phyloP scores from a whole-genome alignment of 2,888 invertebrate genomes.

The Listrodromus nycthemerus region DNA sequence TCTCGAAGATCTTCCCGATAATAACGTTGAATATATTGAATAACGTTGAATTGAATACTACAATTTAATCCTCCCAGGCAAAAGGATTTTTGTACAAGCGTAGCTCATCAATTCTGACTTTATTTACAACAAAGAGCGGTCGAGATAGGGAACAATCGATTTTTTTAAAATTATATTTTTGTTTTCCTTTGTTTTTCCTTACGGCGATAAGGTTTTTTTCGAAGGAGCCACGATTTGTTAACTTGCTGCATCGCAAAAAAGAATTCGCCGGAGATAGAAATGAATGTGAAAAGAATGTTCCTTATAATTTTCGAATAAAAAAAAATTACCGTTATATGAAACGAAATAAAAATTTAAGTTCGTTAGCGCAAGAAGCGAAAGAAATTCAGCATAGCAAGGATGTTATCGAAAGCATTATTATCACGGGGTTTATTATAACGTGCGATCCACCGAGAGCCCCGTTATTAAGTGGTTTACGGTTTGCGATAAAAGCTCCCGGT shows the following conservation, averaged over 20 bases:
- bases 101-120: no score
- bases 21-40: no score
- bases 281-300: neutral
- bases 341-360: constrained; percentile 1
- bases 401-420: constrained; percentile 42
- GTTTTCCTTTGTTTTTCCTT: no score
- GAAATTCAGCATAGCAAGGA: neutral
- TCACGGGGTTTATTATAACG: constrained; percentile 40
- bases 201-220: no score
- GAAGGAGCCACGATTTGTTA: no score
- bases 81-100: no score
- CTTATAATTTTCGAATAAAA: neutral
- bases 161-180: no score
- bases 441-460: constrained; percentile 28
- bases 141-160: no score
- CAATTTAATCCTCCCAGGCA: no score
- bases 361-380: neutral
- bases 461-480: constrained; percentile 57
- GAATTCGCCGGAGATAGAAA: neutral
- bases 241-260: neutral
- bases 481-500: constrained; percentile 52
- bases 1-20: no score
- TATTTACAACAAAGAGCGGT: no score
- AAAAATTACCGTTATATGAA: neutral
- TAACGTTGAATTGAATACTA: no score